Evolutionary conservation across 2,113 vertebrate genomes (phyloP).

Genomic region (Corvus hawaiiensis): DNA sequence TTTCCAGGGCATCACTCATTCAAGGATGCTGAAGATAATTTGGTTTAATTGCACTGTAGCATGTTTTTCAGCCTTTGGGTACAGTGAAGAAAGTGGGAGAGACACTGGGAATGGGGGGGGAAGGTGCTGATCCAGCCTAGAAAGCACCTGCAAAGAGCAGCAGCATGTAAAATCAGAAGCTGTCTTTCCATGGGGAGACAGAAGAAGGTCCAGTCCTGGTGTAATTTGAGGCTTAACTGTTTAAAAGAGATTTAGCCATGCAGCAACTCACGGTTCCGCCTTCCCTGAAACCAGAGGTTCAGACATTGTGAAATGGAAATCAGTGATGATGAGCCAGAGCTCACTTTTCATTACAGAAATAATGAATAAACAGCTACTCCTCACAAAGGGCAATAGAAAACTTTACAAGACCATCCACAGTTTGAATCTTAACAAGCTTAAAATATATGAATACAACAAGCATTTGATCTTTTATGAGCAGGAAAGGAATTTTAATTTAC

Average conservation of each 20-base stretch:
- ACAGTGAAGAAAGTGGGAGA: neutral
- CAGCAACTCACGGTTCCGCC: neutral
- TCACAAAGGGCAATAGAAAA: slow-evolving; percentile 1
- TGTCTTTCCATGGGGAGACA: neutral
- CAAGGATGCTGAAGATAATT: neutral
- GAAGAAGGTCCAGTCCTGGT: neutral
- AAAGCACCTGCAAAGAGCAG: neutral
- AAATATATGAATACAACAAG: neutral
- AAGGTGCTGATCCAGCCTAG: neutral
- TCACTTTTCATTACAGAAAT: neutral
- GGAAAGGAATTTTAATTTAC: neutral
- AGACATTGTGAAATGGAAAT: neutral
- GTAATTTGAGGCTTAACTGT: neutral
- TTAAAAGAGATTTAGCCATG: neutral
- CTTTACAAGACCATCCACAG: neutral
- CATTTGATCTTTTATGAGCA: neutral
- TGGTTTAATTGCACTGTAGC: neutral
- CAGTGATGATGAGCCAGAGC: neutral
- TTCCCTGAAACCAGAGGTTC: neutral
- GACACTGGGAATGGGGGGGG: neutral
- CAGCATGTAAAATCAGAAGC: neutral
- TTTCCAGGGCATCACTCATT: neutral
- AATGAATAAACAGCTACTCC: slow-evolving; percentile 8
- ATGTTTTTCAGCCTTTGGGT: neutral
- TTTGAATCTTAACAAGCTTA: neutral